Evolutionary conservation across 92 coral and sea anemone genomes (phyloP).

Genomic region (Epizoanthus illoricatus): DNA sequence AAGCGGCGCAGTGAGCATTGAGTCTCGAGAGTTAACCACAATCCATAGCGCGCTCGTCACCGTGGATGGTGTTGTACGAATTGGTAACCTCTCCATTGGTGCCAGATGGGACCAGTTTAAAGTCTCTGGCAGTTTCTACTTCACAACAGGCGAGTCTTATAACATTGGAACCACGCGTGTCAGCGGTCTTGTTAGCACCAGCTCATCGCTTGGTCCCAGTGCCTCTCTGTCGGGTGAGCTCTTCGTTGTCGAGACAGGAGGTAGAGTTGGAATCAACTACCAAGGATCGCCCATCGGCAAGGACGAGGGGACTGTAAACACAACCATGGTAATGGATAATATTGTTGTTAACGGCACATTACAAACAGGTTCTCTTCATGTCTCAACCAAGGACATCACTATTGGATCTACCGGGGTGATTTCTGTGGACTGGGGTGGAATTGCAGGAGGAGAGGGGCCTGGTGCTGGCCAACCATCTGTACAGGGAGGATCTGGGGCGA

Average conservation of each 20-base stretch:
- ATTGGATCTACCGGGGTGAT: slow-evolving; percentile 55
- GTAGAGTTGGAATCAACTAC: slow-evolving; percentile 53
- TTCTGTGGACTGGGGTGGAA: slow-evolving; percentile 70
- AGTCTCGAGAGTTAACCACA: slow-evolving; percentile 35
- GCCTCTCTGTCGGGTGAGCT: slow-evolving; percentile 55
- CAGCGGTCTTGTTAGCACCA: slow-evolving; percentile 52
- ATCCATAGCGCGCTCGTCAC: slow-evolving; percentile 58
- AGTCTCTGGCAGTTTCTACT: slow-evolving; percentile 57
- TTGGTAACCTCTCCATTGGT: slow-evolving; percentile 53
- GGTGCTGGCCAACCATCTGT: slow-evolving; percentile 61
- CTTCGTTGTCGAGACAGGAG: slow-evolving; percentile 55
- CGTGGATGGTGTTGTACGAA: slow-evolving; percentile 46
- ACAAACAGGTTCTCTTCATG: slow-evolving; percentile 63
- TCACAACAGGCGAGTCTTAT: slow-evolving; percentile 52
- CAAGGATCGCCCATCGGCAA: slow-evolving; percentile 49
- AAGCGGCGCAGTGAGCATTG: slow-evolving; percentile 41
- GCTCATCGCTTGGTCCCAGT: slow-evolving; percentile 54
- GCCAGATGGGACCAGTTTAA: slow-evolving; percentile 58
- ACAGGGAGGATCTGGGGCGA: slow-evolving; percentile 71
- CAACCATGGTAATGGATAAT: slow-evolving; percentile 42
- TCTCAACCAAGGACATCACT: slow-evolving; percentile 34
- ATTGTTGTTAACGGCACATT: slow-evolving; percentile 55
- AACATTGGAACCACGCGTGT: slow-evolving; percentile 57
- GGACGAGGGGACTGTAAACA: slow-evolving; percentile 48
- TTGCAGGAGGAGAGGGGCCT: slow-evolving; percentile 55